phyloP scores from a whole-genome alignment of 2,797 vertebrate genomes.

The Synaphobranchus kaupii region DNA sequence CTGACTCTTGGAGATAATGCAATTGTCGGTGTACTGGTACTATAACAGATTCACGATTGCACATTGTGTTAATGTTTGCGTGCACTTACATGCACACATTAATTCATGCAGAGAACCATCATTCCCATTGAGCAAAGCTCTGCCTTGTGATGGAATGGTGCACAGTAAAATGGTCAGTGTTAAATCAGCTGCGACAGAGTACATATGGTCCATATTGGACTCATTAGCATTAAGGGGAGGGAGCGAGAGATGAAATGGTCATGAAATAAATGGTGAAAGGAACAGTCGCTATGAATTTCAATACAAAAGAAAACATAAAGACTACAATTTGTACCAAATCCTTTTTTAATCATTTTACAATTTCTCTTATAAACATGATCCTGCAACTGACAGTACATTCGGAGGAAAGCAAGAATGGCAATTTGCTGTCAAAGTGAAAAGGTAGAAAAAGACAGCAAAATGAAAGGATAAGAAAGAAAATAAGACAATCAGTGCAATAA shows the following conservation, averaged over 20 bases:
- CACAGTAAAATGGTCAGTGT: too few relatives aligned
- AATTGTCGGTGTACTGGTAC: too few relatives aligned
- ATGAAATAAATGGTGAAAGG: not conserved
- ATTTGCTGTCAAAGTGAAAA: not conserved
- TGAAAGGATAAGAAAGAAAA: not conserved
- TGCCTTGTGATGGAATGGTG: too few relatives aligned
- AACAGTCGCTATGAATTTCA: not conserved
- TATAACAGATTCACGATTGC: too few relatives aligned
- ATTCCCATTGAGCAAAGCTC: too few relatives aligned
- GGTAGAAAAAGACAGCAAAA: not conserved
- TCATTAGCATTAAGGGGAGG: too few relatives aligned
- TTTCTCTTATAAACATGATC: not conserved
- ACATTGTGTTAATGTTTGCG: too few relatives aligned
- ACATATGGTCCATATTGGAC: too few relatives aligned
- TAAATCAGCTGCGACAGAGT: too few relatives aligned
- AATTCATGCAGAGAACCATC: too few relatives aligned
- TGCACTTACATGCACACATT: too few relatives aligned
- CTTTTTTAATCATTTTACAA: not conserved
- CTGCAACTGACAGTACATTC: slow-evolving; percentile 1
- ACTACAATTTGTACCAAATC: not conserved
- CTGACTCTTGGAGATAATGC: too few relatives aligned
- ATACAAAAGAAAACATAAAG: not conserved
- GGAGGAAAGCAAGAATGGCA: not conserved
- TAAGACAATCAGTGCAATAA: not conserved
- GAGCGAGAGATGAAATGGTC: not conserved